These are phyloP conservation scores for Disparrhopalites patrizii DNA, from an alignment of 2,888 invertebrate species.

Conservation along the genomic window DNA sequence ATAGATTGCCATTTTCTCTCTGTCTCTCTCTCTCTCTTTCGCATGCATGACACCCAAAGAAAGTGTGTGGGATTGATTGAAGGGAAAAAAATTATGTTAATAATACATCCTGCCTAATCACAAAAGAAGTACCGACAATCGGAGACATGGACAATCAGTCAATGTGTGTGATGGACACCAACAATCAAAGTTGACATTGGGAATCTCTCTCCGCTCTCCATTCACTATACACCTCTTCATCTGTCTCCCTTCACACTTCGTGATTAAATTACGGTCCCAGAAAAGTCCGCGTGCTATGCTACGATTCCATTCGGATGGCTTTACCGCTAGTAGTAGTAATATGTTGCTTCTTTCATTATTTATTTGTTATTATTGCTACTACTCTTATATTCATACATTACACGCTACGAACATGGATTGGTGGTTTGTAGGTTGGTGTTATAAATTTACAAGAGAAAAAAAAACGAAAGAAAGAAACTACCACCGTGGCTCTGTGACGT, in stretches of 20 bases:
- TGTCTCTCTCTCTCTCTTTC: not conserved
- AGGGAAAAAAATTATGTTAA: too few relatives aligned
- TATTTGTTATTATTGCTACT: not conserved
- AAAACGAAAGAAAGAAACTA: not conserved
- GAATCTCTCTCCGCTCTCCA: not conserved
- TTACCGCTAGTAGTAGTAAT: not conserved
- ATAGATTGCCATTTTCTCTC: too few relatives aligned
- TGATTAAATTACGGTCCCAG: slow-evolving; percentile 6
- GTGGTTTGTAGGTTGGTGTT: too few relatives aligned
- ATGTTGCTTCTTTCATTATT: not conserved
- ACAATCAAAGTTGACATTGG: slow-evolving; percentile 3
- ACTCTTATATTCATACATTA: too few relatives aligned
- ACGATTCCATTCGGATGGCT: not conserved
- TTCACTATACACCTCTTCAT: too few relatives aligned
- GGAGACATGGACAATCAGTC: too few relatives aligned
- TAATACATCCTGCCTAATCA: too few relatives aligned
- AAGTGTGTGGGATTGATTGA: not conserved
- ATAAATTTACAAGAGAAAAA: not conserved
- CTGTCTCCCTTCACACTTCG: slow-evolving; percentile 1
- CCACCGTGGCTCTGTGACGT: too few relatives aligned
- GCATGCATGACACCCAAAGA: not conserved
- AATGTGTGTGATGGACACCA: too few relatives aligned
- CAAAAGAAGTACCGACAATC: too few relatives aligned
- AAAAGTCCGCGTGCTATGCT: slow-evolving; percentile 1
- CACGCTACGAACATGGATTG: too few relatives aligned